Base-by-base conservation (phyloP, 2,113 vertebrate genomes). In the Pyxicephalus adspersus region DNA sequence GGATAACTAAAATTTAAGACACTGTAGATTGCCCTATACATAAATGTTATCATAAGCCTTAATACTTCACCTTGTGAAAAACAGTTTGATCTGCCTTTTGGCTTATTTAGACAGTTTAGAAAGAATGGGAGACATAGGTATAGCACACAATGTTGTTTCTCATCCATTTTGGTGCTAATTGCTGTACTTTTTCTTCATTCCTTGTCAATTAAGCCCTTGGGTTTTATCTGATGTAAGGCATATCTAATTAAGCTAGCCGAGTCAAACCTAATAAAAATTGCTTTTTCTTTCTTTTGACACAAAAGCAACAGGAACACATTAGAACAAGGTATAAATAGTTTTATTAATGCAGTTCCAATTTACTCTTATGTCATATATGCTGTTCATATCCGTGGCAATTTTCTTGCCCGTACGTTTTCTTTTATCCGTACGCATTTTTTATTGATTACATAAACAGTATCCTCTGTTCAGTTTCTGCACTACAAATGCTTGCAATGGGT, bases 121-220 rank as follows among this genome's bases (percentile, higher is more conserved):
- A 74, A 13, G 2, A 38, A 60, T 38, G 71, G 71, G 29, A n/a
- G 54, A 13, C 25, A 20, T 15, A 22, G 52, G 45, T 20, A 4
- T 26, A 16, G 7, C 7, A 16, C 50, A 64, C 66, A 22, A 28
- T 55, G 19, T 29, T 65, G 19, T 25, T 63, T 78, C 28, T 19
- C 25, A 64, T 76, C 34, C 38, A 58, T 80, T 68, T 73, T 9
- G 3, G 19, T 54, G 45, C 2, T 73, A 81, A 73, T 54, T 54
- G 67, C 57, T n/a, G 22, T 65, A 65, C 16, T 64, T 74, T 74
- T 81, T 65, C 80, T 81, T 81, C 28, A 74, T 74, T 65, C 68
- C 5, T 74, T 28, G 70, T 65, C 57, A 45, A 74, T 81, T 65
- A 74, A n/a, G 70, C 70, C 29, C 72, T 66, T 74, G 55, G 68